A percentile compares a stretch with the other conserved stretches of the same genome.
Evolutionary conservation across 1,140 invertebrate genomes (phyloP).

Genomic region (Ostrea denselamellosa): DNA sequence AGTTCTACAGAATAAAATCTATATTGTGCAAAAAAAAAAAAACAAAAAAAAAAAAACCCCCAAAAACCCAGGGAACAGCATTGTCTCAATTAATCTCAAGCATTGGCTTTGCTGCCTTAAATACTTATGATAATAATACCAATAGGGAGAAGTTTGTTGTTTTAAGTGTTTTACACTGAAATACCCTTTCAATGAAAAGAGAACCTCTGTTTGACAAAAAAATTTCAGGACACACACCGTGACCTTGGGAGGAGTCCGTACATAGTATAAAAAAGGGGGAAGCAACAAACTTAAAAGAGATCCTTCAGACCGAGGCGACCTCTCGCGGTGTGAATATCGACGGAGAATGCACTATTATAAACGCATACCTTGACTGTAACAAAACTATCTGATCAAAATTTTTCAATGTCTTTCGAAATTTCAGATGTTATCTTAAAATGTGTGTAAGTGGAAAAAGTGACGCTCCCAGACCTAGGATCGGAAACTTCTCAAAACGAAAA

Average conservation of each 20-base stretch:
- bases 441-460: not conserved
- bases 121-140: constrained; percentile 25
- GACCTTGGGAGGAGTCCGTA: not conserved
- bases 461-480: not conserved
- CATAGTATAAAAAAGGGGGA: not conserved
- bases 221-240: not conserved
- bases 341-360: too few relatives aligned
- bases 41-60: too few relatives aligned
- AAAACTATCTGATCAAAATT: too few relatives aligned
- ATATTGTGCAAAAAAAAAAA: constrained; percentile 24
- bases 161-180: not conserved
- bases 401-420: too few relatives aligned
- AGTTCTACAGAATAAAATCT: not conserved
- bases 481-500: not conserved
- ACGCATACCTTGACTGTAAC: too few relatives aligned
- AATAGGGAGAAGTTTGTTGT: not conserved
- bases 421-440: too few relatives aligned
- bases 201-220: not conserved
- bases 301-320: not conserved
- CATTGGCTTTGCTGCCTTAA: not conserved
- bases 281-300: not conserved
- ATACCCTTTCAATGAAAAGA: not conserved
- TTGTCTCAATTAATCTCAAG: not conserved
- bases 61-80: not conserved
- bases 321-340: not conserved